These are phyloP conservation scores for Enteromius argenteus DNA, from an alignment of 2,797 vertebrate genomes.

Conservation along the genomic window DNA sequence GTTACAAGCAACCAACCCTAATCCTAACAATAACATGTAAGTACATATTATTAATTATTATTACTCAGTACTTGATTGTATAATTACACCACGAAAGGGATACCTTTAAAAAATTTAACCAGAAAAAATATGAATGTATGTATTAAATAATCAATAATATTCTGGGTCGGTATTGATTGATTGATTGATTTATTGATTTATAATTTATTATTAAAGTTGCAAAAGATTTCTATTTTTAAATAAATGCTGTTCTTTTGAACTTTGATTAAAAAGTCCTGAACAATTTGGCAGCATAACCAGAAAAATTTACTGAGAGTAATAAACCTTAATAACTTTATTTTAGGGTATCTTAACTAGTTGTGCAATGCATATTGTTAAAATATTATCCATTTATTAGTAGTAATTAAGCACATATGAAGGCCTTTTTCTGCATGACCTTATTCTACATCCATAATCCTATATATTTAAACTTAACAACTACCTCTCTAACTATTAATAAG, in stretches of 20 bases:
- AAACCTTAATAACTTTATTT: too few relatives aligned
- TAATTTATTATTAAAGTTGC: not conserved
- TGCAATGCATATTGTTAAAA: too few relatives aligned
- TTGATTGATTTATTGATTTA: too few relatives aligned
- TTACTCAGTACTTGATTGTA: not conserved
- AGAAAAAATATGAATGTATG: not conserved
- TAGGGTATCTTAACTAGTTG: too few relatives aligned
- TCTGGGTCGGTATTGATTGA: too few relatives aligned
- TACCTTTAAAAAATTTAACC: not conserved
- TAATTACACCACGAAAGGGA: not conserved
- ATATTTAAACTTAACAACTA: too few relatives aligned
- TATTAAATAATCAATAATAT: too few relatives aligned
- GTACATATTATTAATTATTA: not conserved
- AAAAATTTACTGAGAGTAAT: not conserved
- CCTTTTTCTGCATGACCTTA: too few relatives aligned
- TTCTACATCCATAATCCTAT: too few relatives aligned
- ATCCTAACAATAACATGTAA: not conserved
- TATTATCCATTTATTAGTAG: too few relatives aligned
- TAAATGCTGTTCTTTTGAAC: not conserved
- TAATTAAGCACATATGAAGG: too few relatives aligned
- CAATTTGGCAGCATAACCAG: not conserved
- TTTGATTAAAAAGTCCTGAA: not conserved
- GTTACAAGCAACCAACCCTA: not conserved
- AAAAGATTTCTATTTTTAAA: not conserved
- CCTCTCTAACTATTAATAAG: too few relatives aligned